phyloP scores from a whole-genome alignment of 2,113 vertebrate species.

The Melierax canorus region DNA sequence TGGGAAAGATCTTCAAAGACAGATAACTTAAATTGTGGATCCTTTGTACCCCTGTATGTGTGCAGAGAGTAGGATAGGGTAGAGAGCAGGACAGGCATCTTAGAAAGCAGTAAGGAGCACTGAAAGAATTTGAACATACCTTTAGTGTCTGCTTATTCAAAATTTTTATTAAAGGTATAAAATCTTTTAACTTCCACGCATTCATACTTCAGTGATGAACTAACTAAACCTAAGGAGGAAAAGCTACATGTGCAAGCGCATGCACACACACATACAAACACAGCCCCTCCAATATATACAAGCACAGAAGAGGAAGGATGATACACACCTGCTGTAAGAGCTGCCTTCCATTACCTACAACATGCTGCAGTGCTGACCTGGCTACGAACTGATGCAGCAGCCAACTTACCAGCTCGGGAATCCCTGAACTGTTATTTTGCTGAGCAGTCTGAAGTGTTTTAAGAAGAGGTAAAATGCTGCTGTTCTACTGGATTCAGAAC shows the following conservation, averaged over 20 bases:
- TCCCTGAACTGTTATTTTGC: not conserved
- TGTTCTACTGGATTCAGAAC: not conserved
- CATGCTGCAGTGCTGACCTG: not conserved
- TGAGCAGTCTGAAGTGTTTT: not conserved
- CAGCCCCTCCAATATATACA: not conserved
- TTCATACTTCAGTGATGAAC: not conserved
- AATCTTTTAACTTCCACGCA: not conserved
- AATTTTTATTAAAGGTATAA: not conserved
- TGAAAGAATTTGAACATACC: not conserved
- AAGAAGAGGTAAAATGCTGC: not conserved
- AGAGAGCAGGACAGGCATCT: not conserved
- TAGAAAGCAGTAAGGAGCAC: not conserved
- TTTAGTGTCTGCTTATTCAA: not conserved
- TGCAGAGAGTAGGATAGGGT: not conserved
- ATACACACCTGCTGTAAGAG: not conserved
- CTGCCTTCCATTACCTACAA: not conserved
- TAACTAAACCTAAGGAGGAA: not conserved
- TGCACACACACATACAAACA: too few species aligned
- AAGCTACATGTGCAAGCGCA: not conserved
- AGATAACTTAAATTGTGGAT: not conserved
- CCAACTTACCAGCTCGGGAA: not conserved
- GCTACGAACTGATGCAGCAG: not conserved
- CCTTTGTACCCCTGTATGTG: not conserved
- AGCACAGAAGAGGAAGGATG: not conserved
- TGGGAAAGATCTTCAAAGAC: not conserved